phyloP scores from a whole-genome alignment of 1,140 invertebrate species.

The Berghia stephanieae region DNA sequence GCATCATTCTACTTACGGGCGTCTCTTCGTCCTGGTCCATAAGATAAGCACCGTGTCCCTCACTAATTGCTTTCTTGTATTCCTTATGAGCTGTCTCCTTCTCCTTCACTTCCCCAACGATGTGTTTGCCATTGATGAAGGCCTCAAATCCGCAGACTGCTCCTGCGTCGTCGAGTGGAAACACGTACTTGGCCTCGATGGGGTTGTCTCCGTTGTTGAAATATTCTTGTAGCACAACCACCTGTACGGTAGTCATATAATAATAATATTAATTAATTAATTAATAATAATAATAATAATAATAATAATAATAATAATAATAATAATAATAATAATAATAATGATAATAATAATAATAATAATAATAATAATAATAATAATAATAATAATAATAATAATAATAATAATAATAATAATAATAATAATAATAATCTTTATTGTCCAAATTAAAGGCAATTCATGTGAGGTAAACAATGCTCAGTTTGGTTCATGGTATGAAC shows the following conservation, averaged over 20 bases:
- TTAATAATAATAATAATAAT: too few relatives aligned
- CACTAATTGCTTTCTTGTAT: slow-evolving; percentile 67
- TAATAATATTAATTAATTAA: background rate
- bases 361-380: too few relatives aligned
- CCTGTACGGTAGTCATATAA: slow-evolving; percentile 39
- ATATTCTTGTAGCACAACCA: slow-evolving; percentile 64
- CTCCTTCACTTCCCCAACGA: slow-evolving; percentile 69
- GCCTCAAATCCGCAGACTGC: slow-evolving; percentile 68
- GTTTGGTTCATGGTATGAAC: too few relatives aligned
- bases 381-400: too few relatives aligned
- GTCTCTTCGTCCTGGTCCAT: slow-evolving; percentile 67
- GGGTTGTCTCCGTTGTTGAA: slow-evolving; percentile 56
- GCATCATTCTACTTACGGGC: slow-evolving; percentile 63
- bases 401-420: too few relatives aligned
- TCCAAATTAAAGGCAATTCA: too few relatives aligned
- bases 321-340: too few relatives aligned
- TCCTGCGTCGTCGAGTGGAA: slow-evolving; percentile 66
- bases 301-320: too few relatives aligned
- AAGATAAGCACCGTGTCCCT: slow-evolving; percentile 69
- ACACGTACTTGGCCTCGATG: slow-evolving; percentile 68
- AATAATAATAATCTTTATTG: too few relatives aligned
- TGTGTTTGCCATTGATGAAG: slow-evolving; percentile 67
- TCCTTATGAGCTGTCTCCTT: slow-evolving; percentile 67
- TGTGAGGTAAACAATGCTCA: too few relatives aligned
- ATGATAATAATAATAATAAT: too few relatives aligned